These are phyloP conservation scores for Aurelia sp. DNA, from an alignment of 30 jellyfish, hydroid and myxozoan genomes.

Conservation along the genomic window DNA sequence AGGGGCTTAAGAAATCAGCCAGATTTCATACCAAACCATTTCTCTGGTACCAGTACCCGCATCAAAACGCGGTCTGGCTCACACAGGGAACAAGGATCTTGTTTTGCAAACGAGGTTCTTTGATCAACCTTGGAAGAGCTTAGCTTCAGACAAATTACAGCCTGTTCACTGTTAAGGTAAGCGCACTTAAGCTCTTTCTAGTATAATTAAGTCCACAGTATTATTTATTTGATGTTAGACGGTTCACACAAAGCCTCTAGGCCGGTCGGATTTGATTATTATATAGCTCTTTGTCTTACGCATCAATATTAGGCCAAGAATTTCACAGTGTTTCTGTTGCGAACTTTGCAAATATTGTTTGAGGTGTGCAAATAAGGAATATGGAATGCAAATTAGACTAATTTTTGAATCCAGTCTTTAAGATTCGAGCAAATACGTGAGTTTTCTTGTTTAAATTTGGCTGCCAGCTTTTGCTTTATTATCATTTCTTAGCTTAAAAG, in stretches of 20 bases:
- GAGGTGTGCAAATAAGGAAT: constrained; percentile 61
- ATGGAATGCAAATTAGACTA: constrained; percentile 50
- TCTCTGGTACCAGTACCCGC: no score
- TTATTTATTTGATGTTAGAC: not conserved
- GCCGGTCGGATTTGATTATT: not conserved
- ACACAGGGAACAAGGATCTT: no score
- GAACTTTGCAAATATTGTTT: constrained; percentile 29
- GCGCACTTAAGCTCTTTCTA: not conserved
- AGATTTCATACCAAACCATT: no score
- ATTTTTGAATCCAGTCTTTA: constrained; percentile 29
- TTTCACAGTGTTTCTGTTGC: constrained; percentile 29
- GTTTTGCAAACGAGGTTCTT: no score
- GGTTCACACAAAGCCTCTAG: constrained; percentile 26
- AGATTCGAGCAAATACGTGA: constrained; percentile 37
- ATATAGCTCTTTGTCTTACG: not conserved
- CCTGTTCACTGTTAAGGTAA: no score
- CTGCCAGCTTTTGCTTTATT: not conserved
- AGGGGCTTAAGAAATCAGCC: no score
- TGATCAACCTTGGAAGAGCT: no score
- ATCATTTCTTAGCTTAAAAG: not conserved
- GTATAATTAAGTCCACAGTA: not conserved
- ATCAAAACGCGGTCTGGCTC: no score
- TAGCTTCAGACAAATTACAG: no score
- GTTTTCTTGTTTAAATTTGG: constrained; percentile 10
- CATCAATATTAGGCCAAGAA: constrained; percentile 26